A percentile compares a stretch with the other conserved stretches of the same genome.
Conservation (phyloP, 2,797 vertebrate genomes). For the Fistularia commersonii region DNA sequence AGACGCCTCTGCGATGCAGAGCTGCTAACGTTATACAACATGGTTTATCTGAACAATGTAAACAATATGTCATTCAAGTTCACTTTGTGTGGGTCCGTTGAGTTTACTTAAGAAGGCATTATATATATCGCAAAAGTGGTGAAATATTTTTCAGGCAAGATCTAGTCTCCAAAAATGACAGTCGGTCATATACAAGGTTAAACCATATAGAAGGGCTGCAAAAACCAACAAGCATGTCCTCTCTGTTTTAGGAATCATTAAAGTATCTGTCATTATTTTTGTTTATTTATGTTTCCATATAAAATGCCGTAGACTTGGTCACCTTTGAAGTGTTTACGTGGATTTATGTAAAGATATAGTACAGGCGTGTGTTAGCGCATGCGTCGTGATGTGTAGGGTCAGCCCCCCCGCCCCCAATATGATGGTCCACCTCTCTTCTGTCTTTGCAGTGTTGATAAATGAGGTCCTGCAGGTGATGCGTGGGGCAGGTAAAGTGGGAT, state of each 20-base stretch:
- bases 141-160: not conserved
- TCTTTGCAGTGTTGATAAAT: conserved; percentile 59
- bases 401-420: not conserved
- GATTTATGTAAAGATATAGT: no score
- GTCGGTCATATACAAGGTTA: conserved; percentile 32
- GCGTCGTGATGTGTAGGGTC: no score
- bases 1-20: not conserved
- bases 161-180: not conserved
- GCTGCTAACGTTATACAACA: conserved; percentile 18
- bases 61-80: no score
- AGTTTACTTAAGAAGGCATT: no score
- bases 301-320: no score
- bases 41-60: not conserved
- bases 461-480: conserved; percentile 76
- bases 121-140: no score
- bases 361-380: no score
- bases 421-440: not conserved
- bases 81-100: no score
- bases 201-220: not conserved
- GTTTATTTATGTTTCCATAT: no score
- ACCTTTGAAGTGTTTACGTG: no score
- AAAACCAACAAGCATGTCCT: no score
- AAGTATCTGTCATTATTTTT: no score
- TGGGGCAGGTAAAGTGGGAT: conserved; percentile 75
- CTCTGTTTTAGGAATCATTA: not conserved